Evolutionary conservation across 1,140 invertebrate genomes (phyloP).

Genomic region (Drosophila tsacasi): DNA sequence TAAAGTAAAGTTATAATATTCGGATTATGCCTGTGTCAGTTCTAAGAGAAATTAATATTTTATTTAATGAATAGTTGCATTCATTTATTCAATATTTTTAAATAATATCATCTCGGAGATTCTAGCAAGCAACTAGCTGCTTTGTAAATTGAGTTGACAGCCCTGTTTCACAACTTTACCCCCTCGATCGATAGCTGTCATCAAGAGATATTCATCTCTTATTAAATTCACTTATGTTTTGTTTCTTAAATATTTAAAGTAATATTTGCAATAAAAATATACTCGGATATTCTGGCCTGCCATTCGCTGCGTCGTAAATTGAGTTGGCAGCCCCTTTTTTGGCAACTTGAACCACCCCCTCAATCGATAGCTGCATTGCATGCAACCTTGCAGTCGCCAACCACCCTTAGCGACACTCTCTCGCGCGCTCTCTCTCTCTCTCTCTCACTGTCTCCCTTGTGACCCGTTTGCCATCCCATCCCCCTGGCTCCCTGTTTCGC

Average conservation of each 20-base stretch:
- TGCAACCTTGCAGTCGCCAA: slow-evolving; percentile 66
- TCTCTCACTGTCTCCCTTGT: neutral
- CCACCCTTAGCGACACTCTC: slow-evolving; percentile 47
- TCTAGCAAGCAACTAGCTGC: too few relatives aligned
- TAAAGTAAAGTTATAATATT: neutral
- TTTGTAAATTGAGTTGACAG: too few relatives aligned
- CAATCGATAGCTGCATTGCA: slow-evolving; percentile 60
- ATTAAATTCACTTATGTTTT: neutral
- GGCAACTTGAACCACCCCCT: slow-evolving; percentile 25
- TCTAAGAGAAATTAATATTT: neutral
- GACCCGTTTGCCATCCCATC: slow-evolving; percentile 11
- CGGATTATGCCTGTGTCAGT: neutral
- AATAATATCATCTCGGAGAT: too few relatives aligned
- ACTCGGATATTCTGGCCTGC: neutral
- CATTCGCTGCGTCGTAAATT: neutral
- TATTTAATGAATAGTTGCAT: neutral
- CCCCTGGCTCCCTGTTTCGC: neutral
- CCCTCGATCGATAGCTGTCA: too few relatives aligned
- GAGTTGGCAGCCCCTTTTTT: slow-evolving; percentile 52
- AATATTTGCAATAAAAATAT: neutral
- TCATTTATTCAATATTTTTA: too few relatives aligned
- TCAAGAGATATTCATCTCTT: neutral
- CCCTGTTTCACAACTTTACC: too few relatives aligned
- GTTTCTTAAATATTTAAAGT: neutral
- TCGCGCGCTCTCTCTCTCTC: slow-evolving; percentile 2